Evolutionary conservation across 2,888 invertebrate species (phyloP).

Genomic region (Argyresthia goedartella): DNA sequence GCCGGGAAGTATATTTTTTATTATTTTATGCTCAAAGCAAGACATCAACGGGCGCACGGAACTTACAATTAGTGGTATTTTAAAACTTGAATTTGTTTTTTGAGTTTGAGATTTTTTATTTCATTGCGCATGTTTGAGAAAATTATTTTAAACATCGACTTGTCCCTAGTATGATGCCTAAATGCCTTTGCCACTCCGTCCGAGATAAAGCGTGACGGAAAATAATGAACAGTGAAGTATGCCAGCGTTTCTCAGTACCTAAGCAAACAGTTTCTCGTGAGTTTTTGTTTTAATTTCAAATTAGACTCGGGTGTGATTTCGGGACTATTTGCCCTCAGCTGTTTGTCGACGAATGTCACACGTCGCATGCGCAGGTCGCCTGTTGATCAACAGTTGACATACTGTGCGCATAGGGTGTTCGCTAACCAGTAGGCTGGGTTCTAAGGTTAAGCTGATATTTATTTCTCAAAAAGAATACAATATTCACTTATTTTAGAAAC

Average conservation of each 20-base stretch:
- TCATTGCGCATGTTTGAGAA: too few species aligned
- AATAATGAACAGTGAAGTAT: neutral
- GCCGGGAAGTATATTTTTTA: too few species aligned
- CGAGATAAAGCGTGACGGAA: too few species aligned
- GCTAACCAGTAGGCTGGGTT: neutral
- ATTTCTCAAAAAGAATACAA: neutral
- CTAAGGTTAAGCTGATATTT: neutral
- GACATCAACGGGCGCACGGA: too few species aligned
- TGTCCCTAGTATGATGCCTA: too few species aligned
- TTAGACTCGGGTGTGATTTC: slow-evolving; percentile 31
- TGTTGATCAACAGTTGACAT: slow-evolving; percentile 24
- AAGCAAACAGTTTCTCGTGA: slow-evolving; percentile 2
- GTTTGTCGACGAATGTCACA: slow-evolving; percentile 51
- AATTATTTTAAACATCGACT: too few species aligned
- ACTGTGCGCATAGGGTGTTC: slow-evolving; percentile 19
- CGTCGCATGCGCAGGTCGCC: slow-evolving; percentile 19
- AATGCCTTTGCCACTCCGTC: too few species aligned
- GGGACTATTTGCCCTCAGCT: slow-evolving; percentile 21
- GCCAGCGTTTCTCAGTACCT: neutral
- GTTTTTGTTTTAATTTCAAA: slow-evolving; percentile 25
- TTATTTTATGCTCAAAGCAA: too few species aligned
- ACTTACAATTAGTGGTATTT: too few species aligned
- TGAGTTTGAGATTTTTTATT: too few species aligned
- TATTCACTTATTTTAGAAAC: too few species aligned
- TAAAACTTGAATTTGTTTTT: too few species aligned